Evolutionary conservation across 92 coral and sea anemone species (phyloP), one percentile per base, ranked within the genome.

Genomic region (Epizoanthus scotinus): DNA sequence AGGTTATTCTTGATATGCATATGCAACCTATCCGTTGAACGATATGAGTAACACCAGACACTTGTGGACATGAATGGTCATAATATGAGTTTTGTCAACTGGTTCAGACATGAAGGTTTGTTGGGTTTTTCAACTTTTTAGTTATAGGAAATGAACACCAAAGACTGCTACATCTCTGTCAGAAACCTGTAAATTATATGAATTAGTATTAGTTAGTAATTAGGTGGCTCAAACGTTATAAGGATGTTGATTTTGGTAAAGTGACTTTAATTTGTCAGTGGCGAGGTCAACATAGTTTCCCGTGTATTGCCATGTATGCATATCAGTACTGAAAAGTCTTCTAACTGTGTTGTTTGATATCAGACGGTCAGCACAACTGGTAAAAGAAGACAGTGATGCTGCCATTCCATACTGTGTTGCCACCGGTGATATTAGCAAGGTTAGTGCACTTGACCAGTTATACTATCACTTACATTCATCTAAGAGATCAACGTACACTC

Each of bases 351-450:
- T 44, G 5, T 74, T n/a, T 88, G 24, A 60, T 71, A n/a, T 28
- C 82, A 95, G 99, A 56, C 94, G 99, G 44, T 90, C 99, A 0
- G 79, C 86, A 25, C 99, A 95, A 68, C 85, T 95, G 53, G 94
- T 91, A 19, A 89, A 78, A 42, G 99, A 95, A 73, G 99, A 91
- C 60, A 86, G 89, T 52, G 98, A 95, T 50, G 72, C 88, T 7
- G 92, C 99, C 20, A 84, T 93, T 9, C 96, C 99, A 10, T 95
- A 95, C 86, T 91, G 95, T 72, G 91, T 91, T 10, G 89, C 98
- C 6, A 83, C 90, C 25, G 99, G 99, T 18, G 94, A 93, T 62
- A 88, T 84, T 21, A 44, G 64, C 72, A 91, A 91, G 98, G 99
- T 95, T 79, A 57, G 66, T 54, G 15, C 50, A 3, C 8, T 0